Base-by-base conservation (phyloP, 1,140 invertebrate species). In the Drepana arcuata region DNA sequence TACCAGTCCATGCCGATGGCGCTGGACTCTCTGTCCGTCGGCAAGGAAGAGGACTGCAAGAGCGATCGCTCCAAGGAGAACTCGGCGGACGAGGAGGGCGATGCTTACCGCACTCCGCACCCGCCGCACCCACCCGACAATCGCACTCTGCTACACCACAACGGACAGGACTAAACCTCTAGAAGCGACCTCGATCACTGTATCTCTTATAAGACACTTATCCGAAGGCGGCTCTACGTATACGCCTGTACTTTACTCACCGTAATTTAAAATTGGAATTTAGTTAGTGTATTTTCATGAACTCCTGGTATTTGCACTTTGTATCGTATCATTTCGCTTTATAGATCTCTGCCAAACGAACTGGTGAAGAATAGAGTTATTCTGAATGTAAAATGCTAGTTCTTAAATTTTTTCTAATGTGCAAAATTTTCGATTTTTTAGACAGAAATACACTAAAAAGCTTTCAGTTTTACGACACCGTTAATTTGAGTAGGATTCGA, bases 41-140 rank as follows among this genome's bases (percentile, higher is more conserved):
- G 67, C 31, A 84, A 86, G 55, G 88, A 90, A 45, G 88, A 89
- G 44, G 87, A 89, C 53, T 88, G 87, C 61, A 89, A 89, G 70
- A 88, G 85, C 43, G 87, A 88, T 46, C 62, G 87, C 13, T 87
- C 86, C 1, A 89, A 88, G 60, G 86, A 89, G 55, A 89, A 89
- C 41, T 78, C 88, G 1, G 88, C 88, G 33, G 87, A 89, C 42
- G 88, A 89, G 53, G 81, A 84, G 47, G 75, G 84, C 33, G 86
- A 87, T 16, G 42, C 86, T 34, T 87, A 86, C 54, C 86, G 85
- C 51, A 62, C 83, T 41, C 75, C 85, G 41, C 80, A 86, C 25
- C 65, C 85, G 9, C 65, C 87, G 41, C 83, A 81, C 54, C 77
- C 84, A 29, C 84, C 86, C 34, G 86, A 88, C 48, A 70, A 80